Percentiles rank a stretch among this genome's conserved stretches.
These are phyloP conservation scores for Ciconia maguari DNA, from an alignment of 2,113 vertebrate genomes.

Conservation along the genomic window DNA sequence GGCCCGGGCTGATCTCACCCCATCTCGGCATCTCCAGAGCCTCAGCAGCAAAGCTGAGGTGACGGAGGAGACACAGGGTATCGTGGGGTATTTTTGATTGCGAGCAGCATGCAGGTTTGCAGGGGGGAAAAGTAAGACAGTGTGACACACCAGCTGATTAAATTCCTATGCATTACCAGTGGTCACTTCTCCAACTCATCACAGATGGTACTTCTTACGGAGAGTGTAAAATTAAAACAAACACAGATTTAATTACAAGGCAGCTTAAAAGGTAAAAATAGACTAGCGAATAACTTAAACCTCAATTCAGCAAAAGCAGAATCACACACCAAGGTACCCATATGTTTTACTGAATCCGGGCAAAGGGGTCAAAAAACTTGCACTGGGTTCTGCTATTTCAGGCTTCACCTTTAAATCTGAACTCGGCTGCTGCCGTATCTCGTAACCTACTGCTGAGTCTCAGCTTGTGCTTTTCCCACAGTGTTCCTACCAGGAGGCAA, in stretches of 20 bases:
- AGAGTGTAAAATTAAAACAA: conserved; percentile 63
- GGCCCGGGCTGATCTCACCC: not conserved
- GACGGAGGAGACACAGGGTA: not conserved
- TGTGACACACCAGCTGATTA: not conserved
- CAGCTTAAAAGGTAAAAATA: conserved; percentile 27
- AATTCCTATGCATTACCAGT: not conserved
- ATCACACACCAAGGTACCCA: not conserved
- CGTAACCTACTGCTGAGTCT: not conserved
- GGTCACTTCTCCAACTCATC: conserved; percentile 1
- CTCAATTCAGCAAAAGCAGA: conserved; percentile 40
- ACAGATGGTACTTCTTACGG: conserved; percentile 38
- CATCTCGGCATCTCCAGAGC: not conserved
- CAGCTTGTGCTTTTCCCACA: not conserved
- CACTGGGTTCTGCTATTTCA: not conserved
- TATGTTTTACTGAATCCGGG: not conserved
- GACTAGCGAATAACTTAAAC: conserved; percentile 27
- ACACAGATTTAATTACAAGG: conserved; percentile 50
- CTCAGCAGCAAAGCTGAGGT: not conserved
- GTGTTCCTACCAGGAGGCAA: not conserved
- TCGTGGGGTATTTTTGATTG: not conserved
- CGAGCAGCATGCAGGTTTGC: not conserved
- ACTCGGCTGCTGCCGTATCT: not conserved
- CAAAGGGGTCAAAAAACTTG: conserved; percentile 2
- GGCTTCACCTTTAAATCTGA: conserved; percentile 12
- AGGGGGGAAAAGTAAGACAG: not conserved